A percentile compares a stretch with the other conserved stretches of the same genome.
phyloP scores from a whole-genome alignment of 2,113 vertebrate genomes.

The Tauraco erythrolophus region DNA sequence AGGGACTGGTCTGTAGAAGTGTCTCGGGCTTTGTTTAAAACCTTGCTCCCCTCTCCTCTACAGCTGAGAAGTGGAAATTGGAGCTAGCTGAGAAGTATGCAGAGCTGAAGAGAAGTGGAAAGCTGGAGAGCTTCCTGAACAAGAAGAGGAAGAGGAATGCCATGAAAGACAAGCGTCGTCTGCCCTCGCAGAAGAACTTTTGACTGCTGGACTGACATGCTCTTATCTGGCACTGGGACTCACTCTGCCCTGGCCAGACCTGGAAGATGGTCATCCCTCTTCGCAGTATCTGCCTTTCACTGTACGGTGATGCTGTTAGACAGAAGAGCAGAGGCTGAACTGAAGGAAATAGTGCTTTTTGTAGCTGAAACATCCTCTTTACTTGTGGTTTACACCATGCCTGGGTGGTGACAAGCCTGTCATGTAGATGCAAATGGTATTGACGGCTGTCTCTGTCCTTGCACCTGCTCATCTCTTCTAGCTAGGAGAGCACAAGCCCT shows the following conservation, averaged over 20 bases:
- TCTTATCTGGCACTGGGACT: not conserved
- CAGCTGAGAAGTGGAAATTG: conserved; percentile 89
- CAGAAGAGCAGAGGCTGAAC: not conserved
- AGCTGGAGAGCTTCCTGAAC: conserved; percentile 91
- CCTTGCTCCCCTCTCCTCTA: not conserved
- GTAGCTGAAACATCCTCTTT: not conserved
- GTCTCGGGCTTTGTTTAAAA: not conserved
- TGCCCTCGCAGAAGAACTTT: conserved; percentile 79
- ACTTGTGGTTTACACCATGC: not conserved
- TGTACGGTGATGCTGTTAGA: not conserved
- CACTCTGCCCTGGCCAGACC: not conserved
- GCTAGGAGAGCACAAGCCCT: not conserved
- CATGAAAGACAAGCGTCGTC: conserved; percentile 85
- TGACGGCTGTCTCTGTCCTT: not conserved
- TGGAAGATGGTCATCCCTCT: not conserved
- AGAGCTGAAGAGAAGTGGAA: conserved; percentile 90
- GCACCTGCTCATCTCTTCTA: not conserved
- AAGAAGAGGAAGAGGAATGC: conserved; percentile 95
- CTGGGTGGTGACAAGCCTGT: not conserved
- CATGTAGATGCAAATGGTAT: not conserved
- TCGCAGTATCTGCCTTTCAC: not conserved
- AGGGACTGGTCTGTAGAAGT: not conserved
- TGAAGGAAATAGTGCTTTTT: not conserved
- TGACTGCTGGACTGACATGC: not conserved
- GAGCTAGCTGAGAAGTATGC: conserved; percentile 89